Percentiles rank a stretch among this genome's conserved stretches.
Conservation (phyloP, 2,797 vertebrate genomes). For the Coendou prehensilis region DNA sequence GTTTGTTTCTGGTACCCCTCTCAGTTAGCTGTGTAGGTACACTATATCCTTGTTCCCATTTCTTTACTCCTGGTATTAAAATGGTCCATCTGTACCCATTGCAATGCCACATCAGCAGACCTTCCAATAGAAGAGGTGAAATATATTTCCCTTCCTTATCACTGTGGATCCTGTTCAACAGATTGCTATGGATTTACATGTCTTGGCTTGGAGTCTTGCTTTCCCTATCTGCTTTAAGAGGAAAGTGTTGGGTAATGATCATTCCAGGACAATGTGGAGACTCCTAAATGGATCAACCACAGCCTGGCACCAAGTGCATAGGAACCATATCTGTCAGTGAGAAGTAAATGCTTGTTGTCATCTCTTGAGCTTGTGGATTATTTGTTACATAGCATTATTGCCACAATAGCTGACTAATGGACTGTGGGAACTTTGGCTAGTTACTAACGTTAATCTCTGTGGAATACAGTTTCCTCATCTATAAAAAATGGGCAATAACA, state of each 20-base stretch:
- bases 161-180: background rate
- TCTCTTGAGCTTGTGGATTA: background rate
- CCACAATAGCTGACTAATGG: slow-evolving; percentile 49
- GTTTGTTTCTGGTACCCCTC: background rate
- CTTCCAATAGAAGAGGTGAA: background rate
- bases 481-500: background rate
- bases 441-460: background rate
- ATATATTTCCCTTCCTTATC: background rate
- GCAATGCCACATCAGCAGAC: background rate
- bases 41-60: accelerated
- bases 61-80: background rate
- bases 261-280: background rate
- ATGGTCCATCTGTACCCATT: accelerated
- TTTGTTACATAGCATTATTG: slow-evolving; percentile 52
- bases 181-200: background rate
- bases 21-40: background rate
- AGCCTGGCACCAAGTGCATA: background rate
- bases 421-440: background rate
- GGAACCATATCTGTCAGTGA: background rate
- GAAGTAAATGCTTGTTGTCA: background rate
- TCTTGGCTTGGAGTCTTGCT: background rate
- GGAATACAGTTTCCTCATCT: slow-evolving; percentile 43
- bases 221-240: background rate
- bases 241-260: background rate
- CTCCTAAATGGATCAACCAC: background rate